Percentiles rank a stretch among this genome's conserved stretches.
phyloP scores from a whole-genome alignment of 92 coral and sea anemone genomes.

The Pocillopora grandis region DNA sequence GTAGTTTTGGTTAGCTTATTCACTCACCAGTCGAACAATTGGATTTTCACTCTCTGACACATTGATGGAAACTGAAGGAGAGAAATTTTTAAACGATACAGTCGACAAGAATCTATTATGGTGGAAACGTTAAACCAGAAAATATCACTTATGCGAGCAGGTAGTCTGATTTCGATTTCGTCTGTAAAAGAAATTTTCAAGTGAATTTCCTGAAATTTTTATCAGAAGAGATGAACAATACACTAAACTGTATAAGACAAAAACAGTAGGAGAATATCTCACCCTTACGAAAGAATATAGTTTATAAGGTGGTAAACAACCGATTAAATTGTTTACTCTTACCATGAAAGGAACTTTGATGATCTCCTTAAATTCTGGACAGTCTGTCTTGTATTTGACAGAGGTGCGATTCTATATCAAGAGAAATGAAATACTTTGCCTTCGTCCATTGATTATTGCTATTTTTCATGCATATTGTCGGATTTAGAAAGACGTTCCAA shows the following conservation, averaged over 20 bases:
- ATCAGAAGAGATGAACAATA: too few relatives aligned
- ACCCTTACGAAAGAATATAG: neutral
- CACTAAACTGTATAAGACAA: too few relatives aligned
- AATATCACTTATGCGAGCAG: too few relatives aligned
- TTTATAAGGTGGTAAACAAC: neutral
- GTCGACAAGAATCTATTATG: neutral
- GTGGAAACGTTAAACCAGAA: too few relatives aligned
- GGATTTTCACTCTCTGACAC: slow-evolving; percentile 80
- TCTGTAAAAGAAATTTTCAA: too few relatives aligned
- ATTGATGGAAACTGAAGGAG: slow-evolving; percentile 81
- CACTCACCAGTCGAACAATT: slow-evolving; percentile 86
- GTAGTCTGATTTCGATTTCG: too few relatives aligned
- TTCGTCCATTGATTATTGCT: too few relatives aligned
- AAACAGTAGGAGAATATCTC: too few relatives aligned
- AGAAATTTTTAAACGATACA: neutral
- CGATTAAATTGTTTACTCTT: neutral
- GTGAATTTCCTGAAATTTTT: too few relatives aligned
- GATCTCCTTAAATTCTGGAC: slow-evolving; percentile 80
- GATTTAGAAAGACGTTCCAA: too few relatives aligned
- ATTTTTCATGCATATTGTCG: too few relatives aligned
- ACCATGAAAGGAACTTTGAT: slow-evolving; percentile 64
- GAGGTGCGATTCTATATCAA: slow-evolving; percentile 60
- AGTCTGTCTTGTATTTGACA: slow-evolving; percentile 74
- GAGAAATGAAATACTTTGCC: neutral
- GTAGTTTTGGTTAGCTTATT: neutral